Evolutionary conservation across 64 coral and sea anemone genomes (phyloP), one percentile per base, ranked within the genome.

Genomic region (Acropora tenuis): DNA sequence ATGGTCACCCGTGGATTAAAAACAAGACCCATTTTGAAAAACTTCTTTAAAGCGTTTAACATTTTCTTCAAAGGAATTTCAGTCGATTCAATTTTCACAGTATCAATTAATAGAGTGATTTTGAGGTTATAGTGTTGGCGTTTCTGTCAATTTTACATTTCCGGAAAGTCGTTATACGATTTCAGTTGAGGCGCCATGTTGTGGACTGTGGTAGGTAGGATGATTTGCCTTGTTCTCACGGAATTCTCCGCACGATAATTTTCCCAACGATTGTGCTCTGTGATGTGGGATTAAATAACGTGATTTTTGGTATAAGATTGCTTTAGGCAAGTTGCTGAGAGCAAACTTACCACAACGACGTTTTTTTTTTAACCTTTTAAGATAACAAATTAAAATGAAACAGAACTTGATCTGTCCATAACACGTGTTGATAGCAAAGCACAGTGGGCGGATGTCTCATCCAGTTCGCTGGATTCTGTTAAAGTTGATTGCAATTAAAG

Each of bases 21-120:
- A 13, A 0, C 11, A 0, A 63, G 60, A 63, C 60, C 60, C 11
- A 63, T 13, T 71, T 71, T 71, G 6, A 5, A 71, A 19, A 71
- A 19, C 13, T 6, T 5, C 13, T 71, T 71, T 71, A 17, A 8
- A 71, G 18, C 8, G 6, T 41, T 63, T 63, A 3, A 71, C 19
- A 84, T 84, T 84, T 84, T 84, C 41, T 16, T 16, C 6, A 84
- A 69, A 69, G 81, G 81, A 84, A 84, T 84, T 69, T 84, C 61
- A 69, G 61, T 45, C 45, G 7, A 47, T 12, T 83, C 63, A 16
- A 78, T 83, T 83, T 20, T 41, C 17, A 78, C 75, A 78, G 18
- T 78, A 69, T 84, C 44, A 65, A 65, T 84, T 44, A 7, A 10
- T 43, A 69, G 20, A 43, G 13, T 13, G 7, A 69, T 30, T 11